These are phyloP conservation scores for Heliconius sara DNA, from an alignment of 2,888 invertebrate species.

Conservation along the genomic window DNA sequence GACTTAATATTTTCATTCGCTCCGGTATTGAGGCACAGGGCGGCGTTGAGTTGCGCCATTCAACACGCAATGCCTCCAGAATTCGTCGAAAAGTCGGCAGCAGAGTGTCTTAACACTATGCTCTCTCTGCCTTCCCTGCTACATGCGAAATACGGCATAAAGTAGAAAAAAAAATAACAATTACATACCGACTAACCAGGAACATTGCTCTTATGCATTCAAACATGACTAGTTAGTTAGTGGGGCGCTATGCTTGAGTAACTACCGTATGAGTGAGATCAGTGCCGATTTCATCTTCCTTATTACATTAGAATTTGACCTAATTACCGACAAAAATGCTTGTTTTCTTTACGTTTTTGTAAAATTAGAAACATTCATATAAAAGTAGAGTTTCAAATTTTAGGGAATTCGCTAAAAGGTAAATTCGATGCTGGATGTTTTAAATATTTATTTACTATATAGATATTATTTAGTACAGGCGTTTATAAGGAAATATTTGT, in stretches of 20 bases:
- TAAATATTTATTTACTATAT: neutral
- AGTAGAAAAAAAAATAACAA: neutral
- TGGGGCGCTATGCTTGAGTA: slow-evolving; percentile 24
- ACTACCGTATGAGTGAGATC: slow-evolving; percentile 8
- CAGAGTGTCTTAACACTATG: no score
- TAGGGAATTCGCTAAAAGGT: no score
- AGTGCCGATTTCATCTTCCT: slow-evolving; percentile 26
- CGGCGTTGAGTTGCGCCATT: no score
- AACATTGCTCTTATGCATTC: slow-evolving; percentile 10
- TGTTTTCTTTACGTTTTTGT: neutral
- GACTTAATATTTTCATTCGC: no score
- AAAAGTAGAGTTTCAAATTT: neutral
- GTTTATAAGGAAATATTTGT: neutral
- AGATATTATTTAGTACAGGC: neutral
- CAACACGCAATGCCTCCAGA: no score
- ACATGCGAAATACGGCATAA: no score
- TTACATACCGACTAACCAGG: neutral
- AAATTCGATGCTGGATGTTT: no score
- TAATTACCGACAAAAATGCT: neutral
- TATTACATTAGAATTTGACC: slow-evolving; percentile 22
- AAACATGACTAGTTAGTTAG: slow-evolving; percentile 1
- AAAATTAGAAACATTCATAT: neutral
- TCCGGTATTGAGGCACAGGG: no score
- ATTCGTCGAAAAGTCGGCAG: no score
- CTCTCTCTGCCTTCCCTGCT: no score